phyloP scores from a whole-genome alignment of 2,113 vertebrate genomes.

The Cisticola juncidis region DNA sequence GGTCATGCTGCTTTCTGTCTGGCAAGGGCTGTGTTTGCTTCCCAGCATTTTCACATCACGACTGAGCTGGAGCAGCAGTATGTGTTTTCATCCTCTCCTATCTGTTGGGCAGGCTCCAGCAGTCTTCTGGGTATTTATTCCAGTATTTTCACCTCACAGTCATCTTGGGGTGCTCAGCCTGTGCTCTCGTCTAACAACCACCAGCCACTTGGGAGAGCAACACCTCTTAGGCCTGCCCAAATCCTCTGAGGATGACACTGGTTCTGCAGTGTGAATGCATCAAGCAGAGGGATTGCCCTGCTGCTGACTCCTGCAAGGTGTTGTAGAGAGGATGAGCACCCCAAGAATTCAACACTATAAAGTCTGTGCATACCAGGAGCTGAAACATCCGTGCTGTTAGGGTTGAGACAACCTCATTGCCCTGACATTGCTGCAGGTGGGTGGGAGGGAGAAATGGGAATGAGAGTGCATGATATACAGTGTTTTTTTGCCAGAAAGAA shows the following conservation, averaged over 20 bases:
- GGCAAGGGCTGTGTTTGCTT: not conserved
- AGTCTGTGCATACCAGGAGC: not conserved
- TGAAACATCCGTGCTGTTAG: not conserved
- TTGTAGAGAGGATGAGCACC: not conserved
- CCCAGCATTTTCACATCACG: not conserved
- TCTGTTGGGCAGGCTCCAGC: not conserved
- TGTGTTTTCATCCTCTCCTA: not conserved
- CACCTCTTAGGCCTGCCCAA: not conserved
- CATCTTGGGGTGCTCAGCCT: not conserved
- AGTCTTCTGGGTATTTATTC: not conserved
- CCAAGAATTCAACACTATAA: not conserved
- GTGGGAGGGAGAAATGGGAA: not conserved
- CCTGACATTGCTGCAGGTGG: not conserved
- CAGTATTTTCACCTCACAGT: not conserved
- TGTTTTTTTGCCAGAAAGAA: not conserved
- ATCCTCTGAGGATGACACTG: not conserved
- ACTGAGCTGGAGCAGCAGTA: not conserved
- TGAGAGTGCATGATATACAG: rapidly evolving
- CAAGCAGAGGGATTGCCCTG: not conserved
- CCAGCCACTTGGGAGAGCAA: not conserved
- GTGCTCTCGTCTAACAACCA: not conserved
- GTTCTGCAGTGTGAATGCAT: not conserved
- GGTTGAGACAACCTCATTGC: not conserved
- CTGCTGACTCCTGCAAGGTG: not conserved
- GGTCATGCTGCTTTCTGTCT: not conserved